Evolutionary conservation across 64 coral and sea anemone species (phyloP).

Genomic region (Stichodactyla helianthus): DNA sequence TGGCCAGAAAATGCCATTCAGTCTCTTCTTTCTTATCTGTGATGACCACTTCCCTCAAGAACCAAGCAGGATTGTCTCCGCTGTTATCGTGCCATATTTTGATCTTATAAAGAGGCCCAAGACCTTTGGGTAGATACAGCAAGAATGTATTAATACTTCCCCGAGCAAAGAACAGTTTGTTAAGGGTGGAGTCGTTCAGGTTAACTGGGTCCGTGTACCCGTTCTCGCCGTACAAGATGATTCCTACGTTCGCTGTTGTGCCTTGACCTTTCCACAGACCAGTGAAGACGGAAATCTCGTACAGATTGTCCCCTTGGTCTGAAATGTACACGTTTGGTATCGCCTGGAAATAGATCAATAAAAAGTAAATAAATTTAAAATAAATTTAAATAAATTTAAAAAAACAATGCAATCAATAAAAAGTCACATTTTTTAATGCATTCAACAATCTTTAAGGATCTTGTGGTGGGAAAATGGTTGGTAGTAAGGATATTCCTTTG

Average conservation of each 20-base stretch:
- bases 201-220: slow-evolving; percentile 40
- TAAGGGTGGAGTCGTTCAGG: slow-evolving; percentile 38
- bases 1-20: slow-evolving; percentile 70
- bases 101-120: slow-evolving; percentile 64
- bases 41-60: slow-evolving; percentile 59
- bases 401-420: no score
- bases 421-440: no score
- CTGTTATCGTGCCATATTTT: slow-evolving; percentile 88
- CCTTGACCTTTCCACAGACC: slow-evolving; percentile 75
- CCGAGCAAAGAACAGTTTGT: slow-evolving; percentile 75
- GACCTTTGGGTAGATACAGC: slow-evolving; percentile 40
- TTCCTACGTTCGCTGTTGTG: slow-evolving; percentile 75
- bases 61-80: slow-evolving; percentile 76
- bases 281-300: slow-evolving; percentile 69
- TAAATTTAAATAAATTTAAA: no score
- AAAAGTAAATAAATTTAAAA: no score
- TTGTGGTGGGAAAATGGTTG: no score
- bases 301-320: slow-evolving; percentile 27
- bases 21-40: slow-evolving; percentile 22
- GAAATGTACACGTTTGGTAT: slow-evolving; percentile 37
- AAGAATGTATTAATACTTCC: slow-evolving; percentile 82
- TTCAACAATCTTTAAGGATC: no score
- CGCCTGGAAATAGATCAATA: neutral
- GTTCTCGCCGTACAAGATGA: slow-evolving; percentile 71
- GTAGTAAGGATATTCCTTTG: no score